A percentile compares a stretch with the other conserved stretches of the same genome.
phyloP scores from a whole-genome alignment of 2,888 invertebrate species.

The Tetrapedia diversipes region DNA sequence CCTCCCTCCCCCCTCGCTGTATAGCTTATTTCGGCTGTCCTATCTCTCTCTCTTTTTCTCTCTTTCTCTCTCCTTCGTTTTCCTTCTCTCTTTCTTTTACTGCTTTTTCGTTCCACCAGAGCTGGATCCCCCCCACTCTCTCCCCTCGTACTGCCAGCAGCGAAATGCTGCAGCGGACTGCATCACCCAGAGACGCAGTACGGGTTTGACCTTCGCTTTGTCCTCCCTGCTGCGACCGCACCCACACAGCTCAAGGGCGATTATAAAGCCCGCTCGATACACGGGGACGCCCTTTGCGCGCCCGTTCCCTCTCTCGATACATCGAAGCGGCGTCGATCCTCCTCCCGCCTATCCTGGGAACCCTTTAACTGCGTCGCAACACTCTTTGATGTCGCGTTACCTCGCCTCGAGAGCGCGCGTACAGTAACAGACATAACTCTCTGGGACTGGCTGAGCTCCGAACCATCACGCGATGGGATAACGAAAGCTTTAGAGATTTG shows the following conservation, averaged over 20 bases:
- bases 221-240: conserved; percentile 67
- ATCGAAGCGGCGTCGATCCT: not conserved
- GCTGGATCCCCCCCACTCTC: conserved; percentile 13
- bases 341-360: not conserved
- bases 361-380: conserved; percentile 2
- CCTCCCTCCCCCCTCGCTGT: conserved; percentile 23
- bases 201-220: conserved; percentile 73
- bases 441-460: too few relatives aligned
- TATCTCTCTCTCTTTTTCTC: not conserved
- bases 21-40: conserved; percentile 41
- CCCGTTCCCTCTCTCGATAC: conserved; percentile 24
- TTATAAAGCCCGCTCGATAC: conserved; percentile 57
- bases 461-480: too few relatives aligned
- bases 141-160: not conserved
- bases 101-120: not conserved
- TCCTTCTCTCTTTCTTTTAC: conserved; percentile 19
- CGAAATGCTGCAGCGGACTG: conserved; percentile 51
- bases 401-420: not conserved
- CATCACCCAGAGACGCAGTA: conserved; percentile 66
- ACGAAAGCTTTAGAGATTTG: too few relatives aligned
- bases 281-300: conserved; percentile 53
- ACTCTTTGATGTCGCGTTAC: not conserved
- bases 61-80: not conserved
- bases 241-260: conserved; percentile 66
- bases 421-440: too few relatives aligned